phyloP scores from a whole-genome alignment of 2,113 vertebrate species.

The Ochotona curzoniae region DNA sequence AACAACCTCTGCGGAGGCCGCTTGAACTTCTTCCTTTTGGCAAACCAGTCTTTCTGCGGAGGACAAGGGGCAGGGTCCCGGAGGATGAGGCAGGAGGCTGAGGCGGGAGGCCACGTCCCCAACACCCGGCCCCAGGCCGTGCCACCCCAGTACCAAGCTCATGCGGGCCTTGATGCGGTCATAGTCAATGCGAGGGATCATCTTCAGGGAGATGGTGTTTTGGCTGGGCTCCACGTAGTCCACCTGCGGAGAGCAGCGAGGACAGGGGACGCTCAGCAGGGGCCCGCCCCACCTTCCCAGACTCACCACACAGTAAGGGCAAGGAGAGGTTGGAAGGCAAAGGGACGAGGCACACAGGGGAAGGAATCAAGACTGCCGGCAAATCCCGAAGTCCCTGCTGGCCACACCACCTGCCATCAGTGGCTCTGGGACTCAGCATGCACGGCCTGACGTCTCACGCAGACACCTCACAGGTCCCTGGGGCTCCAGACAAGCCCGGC shows the following conservation, averaged over 20 bases:
- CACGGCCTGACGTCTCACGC: too few relatives aligned
- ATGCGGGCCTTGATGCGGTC: slow-evolving; percentile 97
- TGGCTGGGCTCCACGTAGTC: slow-evolving; percentile 98
- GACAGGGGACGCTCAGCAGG: background rate
- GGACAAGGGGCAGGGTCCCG: background rate
- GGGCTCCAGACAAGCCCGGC: background rate
- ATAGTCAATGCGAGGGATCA: slow-evolving; percentile 96
- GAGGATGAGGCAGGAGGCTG: background rate
- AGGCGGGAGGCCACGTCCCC: background rate
- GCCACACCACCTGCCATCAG: background rate
- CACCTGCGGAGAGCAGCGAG: slow-evolving; percentile 85
- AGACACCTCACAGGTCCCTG: background rate
- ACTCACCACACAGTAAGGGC: background rate
- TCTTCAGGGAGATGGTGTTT: slow-evolving; percentile 97
- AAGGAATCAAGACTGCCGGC: background rate
- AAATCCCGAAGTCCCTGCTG: background rate
- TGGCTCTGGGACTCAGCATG: background rate
- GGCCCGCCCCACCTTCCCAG: background rate
- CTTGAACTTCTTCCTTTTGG: slow-evolving; percentile 97
- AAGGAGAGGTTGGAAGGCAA: background rate
- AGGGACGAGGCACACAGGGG: background rate
- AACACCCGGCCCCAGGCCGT: fast-evolving
- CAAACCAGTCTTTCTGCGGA: slow-evolving; percentile 96
- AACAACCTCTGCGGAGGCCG: slow-evolving; percentile 94
- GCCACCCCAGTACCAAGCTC: slow-evolving; percentile 90